Evolutionary conservation across 2,797 vertebrate species (phyloP), one percentile per base, ranked within the genome.

Genomic region (Sardinella longiceps): DNA sequence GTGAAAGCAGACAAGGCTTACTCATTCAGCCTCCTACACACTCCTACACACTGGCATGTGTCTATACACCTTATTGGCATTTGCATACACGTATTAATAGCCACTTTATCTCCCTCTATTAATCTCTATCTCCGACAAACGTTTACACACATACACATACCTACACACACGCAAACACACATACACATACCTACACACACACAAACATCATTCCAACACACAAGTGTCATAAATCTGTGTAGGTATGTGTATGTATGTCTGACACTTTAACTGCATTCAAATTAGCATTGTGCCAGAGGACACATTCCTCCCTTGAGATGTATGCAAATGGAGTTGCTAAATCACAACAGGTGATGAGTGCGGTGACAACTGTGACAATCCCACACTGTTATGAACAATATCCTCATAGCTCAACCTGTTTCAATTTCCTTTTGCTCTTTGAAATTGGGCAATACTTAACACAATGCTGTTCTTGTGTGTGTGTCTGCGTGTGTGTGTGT

Each of bases 341-440:
- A 77, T 43, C 33, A 77, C 10, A 14, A 77, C 18, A 77, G 33
- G 18, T 18, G 20, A 15, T 7, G 37, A 23, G 18, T 77, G 20
- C 9, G 2, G 33, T 77, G 33, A 77, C 33, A 74, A 20, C 66
- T 70, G 18, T 20, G 1, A 14, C 66, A 39, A 6, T 70, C 63
- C 30, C 56, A 25, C 56, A 70, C 14, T 28, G 7, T 66, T 30
- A 74, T 18, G 66, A 74, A 77, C 70, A 77, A 77, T 77, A 23
- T 18, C 37, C 70, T 77, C 70, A 77, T 6, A 77, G n/a, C n/a
- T n/a, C 70, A 77, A 77, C 70, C 70, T 77, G 70, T 77, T 77
- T 33, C 51, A 53, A 77, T 77, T 77, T 77, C 70, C 33, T 43
- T 77, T 77, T 43, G 14, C 6, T 77, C 3, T 77, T 18, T 77